Percentiles rank a stretch among this genome's conserved stretches.
Conservation (phyloP, 2,797 vertebrate genomes). For the Eurystomus glaucurus region DNA sequence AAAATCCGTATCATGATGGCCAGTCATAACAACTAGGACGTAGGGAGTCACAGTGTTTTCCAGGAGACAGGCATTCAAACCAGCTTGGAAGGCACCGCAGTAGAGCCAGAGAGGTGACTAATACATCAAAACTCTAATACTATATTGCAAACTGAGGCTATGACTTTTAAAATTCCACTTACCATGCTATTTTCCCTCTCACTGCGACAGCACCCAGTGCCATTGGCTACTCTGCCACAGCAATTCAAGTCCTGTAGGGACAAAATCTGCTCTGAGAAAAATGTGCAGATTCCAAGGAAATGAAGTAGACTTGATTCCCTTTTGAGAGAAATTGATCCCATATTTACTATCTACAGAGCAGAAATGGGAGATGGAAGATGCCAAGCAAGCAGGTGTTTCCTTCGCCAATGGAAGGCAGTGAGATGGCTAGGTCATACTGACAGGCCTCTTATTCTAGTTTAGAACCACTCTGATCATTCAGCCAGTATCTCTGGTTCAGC, state of each 20-base stretch:
- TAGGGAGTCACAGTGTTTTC: background rate
- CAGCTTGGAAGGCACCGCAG: background rate
- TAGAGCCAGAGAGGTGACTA: background rate
- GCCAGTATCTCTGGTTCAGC: background rate
- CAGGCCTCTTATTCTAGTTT: background rate
- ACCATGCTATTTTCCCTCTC: slow-evolving; percentile 64
- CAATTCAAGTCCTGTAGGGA: slow-evolving; percentile 84
- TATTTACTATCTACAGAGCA: background rate
- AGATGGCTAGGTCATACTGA: background rate
- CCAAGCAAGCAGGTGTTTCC: background rate
- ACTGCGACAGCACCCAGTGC: slow-evolving; percentile 85
- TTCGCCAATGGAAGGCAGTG: background rate
- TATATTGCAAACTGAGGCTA: background rate
- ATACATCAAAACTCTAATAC: background rate
- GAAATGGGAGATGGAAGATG: background rate
- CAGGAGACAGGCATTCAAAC: background rate
- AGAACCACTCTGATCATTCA: background rate
- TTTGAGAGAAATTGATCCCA: background rate
- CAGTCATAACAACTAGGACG: background rate
- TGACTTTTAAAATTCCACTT: background rate
- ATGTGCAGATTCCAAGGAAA: background rate
- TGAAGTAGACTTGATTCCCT: background rate
- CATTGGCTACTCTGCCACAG: slow-evolving; percentile 82
- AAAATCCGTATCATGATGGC: background rate
- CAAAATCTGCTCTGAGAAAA: background rate